Evolutionary conservation across 2,113 vertebrate species (phyloP), one percentile per base, ranked within the genome.

Genomic region (Oostethus manadensis): DNA sequence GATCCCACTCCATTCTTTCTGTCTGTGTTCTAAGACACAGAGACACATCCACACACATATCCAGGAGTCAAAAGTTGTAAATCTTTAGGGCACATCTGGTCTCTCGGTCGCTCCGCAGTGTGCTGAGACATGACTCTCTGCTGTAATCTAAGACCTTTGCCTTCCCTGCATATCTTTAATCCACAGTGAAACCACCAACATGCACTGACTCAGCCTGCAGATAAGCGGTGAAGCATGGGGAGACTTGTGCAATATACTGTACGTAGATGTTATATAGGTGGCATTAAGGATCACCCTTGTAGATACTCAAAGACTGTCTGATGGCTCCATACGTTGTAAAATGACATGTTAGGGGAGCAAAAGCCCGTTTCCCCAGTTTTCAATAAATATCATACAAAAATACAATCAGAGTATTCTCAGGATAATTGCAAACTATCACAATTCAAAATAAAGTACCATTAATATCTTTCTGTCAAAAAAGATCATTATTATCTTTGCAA

Each of bases 191-290:
- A 66, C 8, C 49, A 11, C 42, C 54, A 0, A 60, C 56, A 33
- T 17, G 68, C 57, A 9, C 49, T 1, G 54, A 51, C 45, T 71
- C 60, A 1, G 58, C 44, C 26, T 9, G 65, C 60, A 61, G 78
- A 78, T 73, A 73, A 69, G 56, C 35, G 45, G 50, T 38, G 5
- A 45, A 69, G 73, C 73, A 10, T 68, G 79, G 79, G 1, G 33
- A 62, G 75, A 73, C 76, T 78, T 78, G 81, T 69, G 77, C 74
- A 76, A 68, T 21, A 9, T 4, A n/a, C n/a, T n/a, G n/a, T n/a
- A n/a, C n/a, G n/a, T n/a, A 17, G 64, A 45, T 6, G 55, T 29
- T 17, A 10, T 1, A 38, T n/a, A 51, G 55, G 29, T 59, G 62
- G 58, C 63, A 63, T 62, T 58, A 9, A 35, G 38, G 17, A 57